Percentiles rank a stretch among this genome's conserved stretches.
phyloP scores from a whole-genome alignment of 1,140 invertebrate species.

The Yoshiicerus persimilis region DNA sequence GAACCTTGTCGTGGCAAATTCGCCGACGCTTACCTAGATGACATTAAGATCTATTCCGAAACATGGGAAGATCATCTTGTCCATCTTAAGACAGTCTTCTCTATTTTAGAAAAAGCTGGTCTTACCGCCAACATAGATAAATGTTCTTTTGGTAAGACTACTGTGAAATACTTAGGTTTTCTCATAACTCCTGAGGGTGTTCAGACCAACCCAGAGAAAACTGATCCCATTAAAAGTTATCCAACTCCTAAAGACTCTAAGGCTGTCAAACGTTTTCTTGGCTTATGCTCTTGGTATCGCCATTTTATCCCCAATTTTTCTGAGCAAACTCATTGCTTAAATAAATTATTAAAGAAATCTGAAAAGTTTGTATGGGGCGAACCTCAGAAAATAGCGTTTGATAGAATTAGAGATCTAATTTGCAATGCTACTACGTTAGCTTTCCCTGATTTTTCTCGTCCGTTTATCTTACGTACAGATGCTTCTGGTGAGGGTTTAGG shows the following conservation, averaged over 20 bases:
- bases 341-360: conserved; percentile 51
- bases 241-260: conserved; percentile 51
- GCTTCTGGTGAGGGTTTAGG: not conserved
- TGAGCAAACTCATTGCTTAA: not conserved
- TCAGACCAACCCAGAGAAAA: conserved; percentile 53
- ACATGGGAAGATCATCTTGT: conserved; percentile 28
- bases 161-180: conserved; percentile 54
- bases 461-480: not conserved
- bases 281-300: conserved; percentile 57
- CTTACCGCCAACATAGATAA: conserved; percentile 51
- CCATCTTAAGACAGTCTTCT: conserved; percentile 29
- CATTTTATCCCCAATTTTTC: conserved; percentile 55
- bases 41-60: conserved; percentile 46
- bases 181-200: conserved; percentile 51
- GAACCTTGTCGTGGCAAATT: conserved; percentile 39
- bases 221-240: conserved; percentile 55
- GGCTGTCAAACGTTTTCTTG: conserved; percentile 55
- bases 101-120: conserved; percentile 1
- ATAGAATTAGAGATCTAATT: not conserved
- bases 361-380: conserved; percentile 46
- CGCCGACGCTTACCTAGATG: conserved; percentile 51
- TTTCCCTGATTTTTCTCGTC: not conserved
- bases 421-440: not conserved
- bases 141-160: conserved; percentile 52
- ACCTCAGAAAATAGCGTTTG: conserved; percentile 1